phyloP scores from a whole-genome alignment of 1,140 invertebrate genomes.

The Drosophila santomea region DNA sequence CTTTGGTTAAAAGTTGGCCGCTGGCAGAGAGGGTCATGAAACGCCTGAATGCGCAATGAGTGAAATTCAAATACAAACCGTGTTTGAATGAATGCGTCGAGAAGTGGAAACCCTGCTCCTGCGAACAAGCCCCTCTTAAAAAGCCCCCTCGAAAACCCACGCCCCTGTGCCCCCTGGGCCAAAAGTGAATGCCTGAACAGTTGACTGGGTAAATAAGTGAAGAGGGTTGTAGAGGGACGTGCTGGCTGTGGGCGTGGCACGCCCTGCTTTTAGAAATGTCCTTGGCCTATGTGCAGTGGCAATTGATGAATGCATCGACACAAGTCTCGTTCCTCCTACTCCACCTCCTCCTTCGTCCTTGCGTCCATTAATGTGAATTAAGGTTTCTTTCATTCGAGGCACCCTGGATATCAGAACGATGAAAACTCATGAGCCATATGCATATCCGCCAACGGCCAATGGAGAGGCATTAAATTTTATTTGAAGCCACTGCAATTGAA shows the following conservation, averaged over 20 bases:
- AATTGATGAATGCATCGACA: conserved; percentile 24
- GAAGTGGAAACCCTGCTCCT: conserved; percentile 34
- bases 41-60: conserved; percentile 73
- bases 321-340: not conserved
- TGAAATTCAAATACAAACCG: conserved; percentile 65
- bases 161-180: not conserved
- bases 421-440: conserved; percentile 31
- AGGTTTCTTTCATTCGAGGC: conserved; percentile 39
- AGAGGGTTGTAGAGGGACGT: conserved; percentile 12
- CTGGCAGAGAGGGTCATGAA: conserved; percentile 54
- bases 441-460: conserved; percentile 3
- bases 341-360: not conserved
- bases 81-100: conserved; percentile 69
- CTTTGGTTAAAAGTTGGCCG: conserved; percentile 46
- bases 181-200: conserved; percentile 61
- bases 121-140: conserved; percentile 2
- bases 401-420: conserved; percentile 21
- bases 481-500: conserved; percentile 25
- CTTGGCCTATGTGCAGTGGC: conserved; percentile 54
- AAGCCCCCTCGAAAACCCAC: not conserved
- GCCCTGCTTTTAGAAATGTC: conserved; percentile 48
- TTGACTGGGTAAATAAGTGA: conserved; percentile 66
- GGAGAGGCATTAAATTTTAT: conserved; percentile 36
- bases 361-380: conserved; percentile 27
- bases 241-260: conserved; percentile 3